These are phyloP conservation scores for Acomys russatus DNA, from an alignment of 2,797 vertebrate species.

Conservation along the genomic window DNA sequence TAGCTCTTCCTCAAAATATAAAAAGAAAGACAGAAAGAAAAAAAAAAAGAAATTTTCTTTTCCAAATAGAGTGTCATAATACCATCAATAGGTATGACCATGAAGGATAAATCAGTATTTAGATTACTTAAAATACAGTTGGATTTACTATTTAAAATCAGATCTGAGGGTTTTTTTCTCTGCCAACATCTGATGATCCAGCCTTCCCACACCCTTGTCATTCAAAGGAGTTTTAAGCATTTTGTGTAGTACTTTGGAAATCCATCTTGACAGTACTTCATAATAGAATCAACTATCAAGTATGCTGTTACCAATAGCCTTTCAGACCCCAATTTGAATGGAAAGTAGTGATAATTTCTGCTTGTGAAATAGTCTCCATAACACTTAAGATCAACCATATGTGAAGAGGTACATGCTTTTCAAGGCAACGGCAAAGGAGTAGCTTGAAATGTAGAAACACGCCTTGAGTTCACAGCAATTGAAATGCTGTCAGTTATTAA, in stretches of 20 bases:
- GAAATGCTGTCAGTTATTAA: slow-evolving; percentile 68
- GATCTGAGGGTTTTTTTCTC: slow-evolving; percentile 78
- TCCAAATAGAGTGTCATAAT: neutral
- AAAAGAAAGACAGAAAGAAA: neutral
- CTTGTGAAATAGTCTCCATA: slow-evolving; percentile 78
- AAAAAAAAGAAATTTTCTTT: neutral
- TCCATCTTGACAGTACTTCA: slow-evolving; percentile 85
- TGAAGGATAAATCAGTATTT: slow-evolving; percentile 74
- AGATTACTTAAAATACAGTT: slow-evolving; percentile 84
- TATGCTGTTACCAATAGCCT: slow-evolving; percentile 83
- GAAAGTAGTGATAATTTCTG: slow-evolving; percentile 84
- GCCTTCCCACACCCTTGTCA: slow-evolving; percentile 34
- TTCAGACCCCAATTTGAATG: slow-evolving; percentile 87
- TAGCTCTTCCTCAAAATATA: neutral
- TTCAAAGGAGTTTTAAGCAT: slow-evolving; percentile 77
- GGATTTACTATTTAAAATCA: slow-evolving; percentile 83
- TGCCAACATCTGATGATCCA: slow-evolving; percentile 69
- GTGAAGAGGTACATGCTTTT: slow-evolving; percentile 76
- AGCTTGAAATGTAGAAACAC: slow-evolving; percentile 52
- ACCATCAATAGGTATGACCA: slow-evolving; percentile 67
- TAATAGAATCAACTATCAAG: slow-evolving; percentile 88
- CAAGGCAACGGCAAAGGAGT: slow-evolving; percentile 67
- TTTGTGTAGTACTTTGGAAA: slow-evolving; percentile 85
- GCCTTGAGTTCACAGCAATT: slow-evolving; percentile 68
- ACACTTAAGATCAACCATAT: slow-evolving; percentile 79